These are phyloP conservation scores for Indicator maculatus DNA, from an alignment of 2,113 vertebrate species.

Conservation along the genomic window DNA sequence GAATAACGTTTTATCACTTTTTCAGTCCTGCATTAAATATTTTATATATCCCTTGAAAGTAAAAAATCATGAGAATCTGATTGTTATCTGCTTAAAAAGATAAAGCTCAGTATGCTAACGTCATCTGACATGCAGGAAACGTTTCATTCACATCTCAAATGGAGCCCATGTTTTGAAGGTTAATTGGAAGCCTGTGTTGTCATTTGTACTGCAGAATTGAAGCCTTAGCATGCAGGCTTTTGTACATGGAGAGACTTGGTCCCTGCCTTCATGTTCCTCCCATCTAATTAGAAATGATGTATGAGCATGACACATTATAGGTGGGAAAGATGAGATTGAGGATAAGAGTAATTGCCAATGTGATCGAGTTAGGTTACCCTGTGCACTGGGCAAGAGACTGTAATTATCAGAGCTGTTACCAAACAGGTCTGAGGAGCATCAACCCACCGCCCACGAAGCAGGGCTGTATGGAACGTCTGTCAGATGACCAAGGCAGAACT, in stretches of 20 bases:
- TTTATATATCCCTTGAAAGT: not conserved
- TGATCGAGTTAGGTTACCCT: not conserved
- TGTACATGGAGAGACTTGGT: rapidly evolving
- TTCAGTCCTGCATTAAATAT: not conserved
- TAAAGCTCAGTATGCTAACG: not conserved
- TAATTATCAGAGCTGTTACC: not conserved
- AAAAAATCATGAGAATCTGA: not conserved
- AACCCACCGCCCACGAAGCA: not conserved
- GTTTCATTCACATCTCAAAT: not conserved
- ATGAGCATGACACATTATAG: not conserved
- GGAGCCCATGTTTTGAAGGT: not conserved
- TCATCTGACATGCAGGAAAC: not conserved
- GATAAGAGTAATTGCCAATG: not conserved
- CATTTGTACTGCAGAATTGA: not conserved
- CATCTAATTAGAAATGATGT: not conserved
- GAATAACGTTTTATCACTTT: not conserved
- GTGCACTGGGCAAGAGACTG: not conserved
- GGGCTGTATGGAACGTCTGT: rapidly evolving
- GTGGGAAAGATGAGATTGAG: not conserved
- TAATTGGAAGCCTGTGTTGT: not conserved
- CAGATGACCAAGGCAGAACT: not conserved
- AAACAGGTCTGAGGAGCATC: not conserved
- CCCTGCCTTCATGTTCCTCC: not conserved
- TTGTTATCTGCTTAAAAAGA: not conserved
- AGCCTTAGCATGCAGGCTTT: not conserved